phyloP scores from a whole-genome alignment of 2,888 invertebrate species.

The Autographa gamma region DNA sequence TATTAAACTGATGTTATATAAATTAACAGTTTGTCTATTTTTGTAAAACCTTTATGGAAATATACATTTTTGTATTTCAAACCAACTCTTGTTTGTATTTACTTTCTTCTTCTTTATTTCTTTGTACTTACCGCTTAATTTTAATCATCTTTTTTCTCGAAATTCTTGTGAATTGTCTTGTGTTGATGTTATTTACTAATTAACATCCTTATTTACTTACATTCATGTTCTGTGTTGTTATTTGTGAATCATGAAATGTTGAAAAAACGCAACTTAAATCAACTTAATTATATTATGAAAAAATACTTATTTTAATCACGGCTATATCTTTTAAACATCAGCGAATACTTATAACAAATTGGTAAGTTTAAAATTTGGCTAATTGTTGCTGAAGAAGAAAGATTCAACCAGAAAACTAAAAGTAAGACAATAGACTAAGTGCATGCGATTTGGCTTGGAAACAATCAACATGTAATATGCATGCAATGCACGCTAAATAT shows the following conservation, averaged over 20 bases:
- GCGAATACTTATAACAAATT: background rate
- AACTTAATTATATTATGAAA: too few relatives aligned
- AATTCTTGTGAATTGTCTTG: slow-evolving; percentile 5
- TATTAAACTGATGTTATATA: slow-evolving; percentile 65
- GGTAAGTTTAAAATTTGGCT: background rate
- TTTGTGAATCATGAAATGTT: background rate
- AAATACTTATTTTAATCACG: background rate
- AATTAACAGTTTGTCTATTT: slow-evolving; percentile 68
- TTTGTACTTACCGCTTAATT: slow-evolving; percentile 27
- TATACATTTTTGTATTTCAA: slow-evolving; percentile 66
- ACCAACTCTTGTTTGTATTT: slow-evolving; percentile 61
- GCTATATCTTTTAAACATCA: background rate
- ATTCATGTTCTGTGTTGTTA: background rate
- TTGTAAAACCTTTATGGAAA: slow-evolving; percentile 71
- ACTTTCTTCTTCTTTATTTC: slow-evolving; percentile 30
- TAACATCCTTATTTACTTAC: background rate
- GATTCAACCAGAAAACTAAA: background rate
- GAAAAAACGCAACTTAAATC: background rate
- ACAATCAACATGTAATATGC: slow-evolving; percentile 8
- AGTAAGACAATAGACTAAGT: slow-evolving; percentile 26
- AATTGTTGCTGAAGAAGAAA: background rate
- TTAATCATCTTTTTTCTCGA: slow-evolving; percentile 19
- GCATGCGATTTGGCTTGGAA: slow-evolving; percentile 28
- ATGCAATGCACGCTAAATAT: slow-evolving; percentile 16
- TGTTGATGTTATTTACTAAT: background rate